Percentiles rank a stretch among this genome's conserved stretches.
Conservation (phyloP, 2,888 invertebrate genomes). For the Scotopteryx bipunctaria region DNA sequence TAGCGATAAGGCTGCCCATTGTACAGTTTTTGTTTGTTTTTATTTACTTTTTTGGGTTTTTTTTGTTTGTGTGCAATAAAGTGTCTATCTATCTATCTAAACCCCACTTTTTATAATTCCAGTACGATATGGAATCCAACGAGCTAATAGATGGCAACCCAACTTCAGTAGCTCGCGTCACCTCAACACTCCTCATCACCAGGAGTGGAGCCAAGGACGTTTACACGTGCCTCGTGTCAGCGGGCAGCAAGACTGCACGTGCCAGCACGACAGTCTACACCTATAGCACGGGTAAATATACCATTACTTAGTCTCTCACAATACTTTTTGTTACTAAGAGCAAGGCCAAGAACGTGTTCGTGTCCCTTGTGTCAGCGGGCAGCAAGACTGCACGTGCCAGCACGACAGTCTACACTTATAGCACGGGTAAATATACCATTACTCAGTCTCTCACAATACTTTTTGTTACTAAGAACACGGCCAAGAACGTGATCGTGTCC, state of each 20-base stretch:
- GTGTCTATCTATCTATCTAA: no score
- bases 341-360: slow-evolving; percentile 86
- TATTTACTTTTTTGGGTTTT: no score
- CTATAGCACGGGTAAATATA: slow-evolving; percentile 62
- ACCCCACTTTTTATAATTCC: no score
- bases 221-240: slow-evolving; percentile 89
- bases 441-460: slow-evolving; percentile 84
- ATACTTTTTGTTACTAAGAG: slow-evolving; percentile 88
- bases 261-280: slow-evolving; percentile 84
- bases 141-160: slow-evolving; percentile 79
- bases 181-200: slow-evolving; percentile 89
- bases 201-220: slow-evolving; percentile 85
- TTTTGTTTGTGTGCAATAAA: no score
- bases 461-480: slow-evolving; percentile 86
- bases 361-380: slow-evolving; percentile 89
- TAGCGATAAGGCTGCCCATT: no score
- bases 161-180: slow-evolving; percentile 85
- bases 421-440: slow-evolving; percentile 51
- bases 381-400: slow-evolving; percentile 82
- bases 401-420: slow-evolving; percentile 81
- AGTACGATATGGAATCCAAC: slow-evolving; percentile 86
- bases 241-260: slow-evolving; percentile 83
- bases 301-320: slow-evolving; percentile 52
- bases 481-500: slow-evolving; percentile 89
- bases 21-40: no score